phyloP scores from a whole-genome alignment of 37 sponge, comb jelly and placozoan species.

The Crambe crambe region DNA sequence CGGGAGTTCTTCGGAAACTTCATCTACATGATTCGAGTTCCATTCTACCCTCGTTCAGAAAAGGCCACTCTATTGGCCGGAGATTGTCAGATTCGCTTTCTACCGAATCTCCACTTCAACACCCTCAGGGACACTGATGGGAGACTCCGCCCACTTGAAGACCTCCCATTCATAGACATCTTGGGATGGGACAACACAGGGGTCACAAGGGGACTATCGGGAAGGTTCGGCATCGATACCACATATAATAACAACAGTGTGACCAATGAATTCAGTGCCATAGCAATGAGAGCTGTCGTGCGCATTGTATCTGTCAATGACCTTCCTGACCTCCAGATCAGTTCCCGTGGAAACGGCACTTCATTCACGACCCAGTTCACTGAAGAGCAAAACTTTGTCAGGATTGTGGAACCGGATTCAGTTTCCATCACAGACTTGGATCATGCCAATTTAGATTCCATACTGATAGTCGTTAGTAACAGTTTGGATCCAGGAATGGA shows the following conservation, averaged over 20 bases:
- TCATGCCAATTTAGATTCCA: constrained; percentile 59
- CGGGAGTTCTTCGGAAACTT: constrained; percentile 79
- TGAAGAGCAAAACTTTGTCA: constrained; percentile 66
- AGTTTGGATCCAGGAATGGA: constrained; percentile 57
- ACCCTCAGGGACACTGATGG: constrained; percentile 69
- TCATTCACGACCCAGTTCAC: constrained; percentile 38
- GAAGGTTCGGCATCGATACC: constrained; percentile 78
- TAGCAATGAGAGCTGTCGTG: constrained; percentile 29
- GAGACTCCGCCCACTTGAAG: constrained; percentile 42
- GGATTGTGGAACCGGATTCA: constrained; percentile 62
- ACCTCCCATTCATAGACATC: constrained; percentile 65
- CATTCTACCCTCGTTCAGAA: constrained; percentile 63
- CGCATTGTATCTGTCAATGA: constrained; percentile 75
- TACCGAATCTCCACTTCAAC: constrained; percentile 82
- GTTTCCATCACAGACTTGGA: constrained; percentile 70
- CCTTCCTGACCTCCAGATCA: constrained; percentile 49
- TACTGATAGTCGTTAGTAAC: constrained; percentile 46
- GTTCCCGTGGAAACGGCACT: constrained; percentile 34
- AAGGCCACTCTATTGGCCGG: constrained; percentile 79
- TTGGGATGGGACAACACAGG: constrained; percentile 92
- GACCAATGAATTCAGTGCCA: constrained; percentile 79
- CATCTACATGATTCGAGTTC: constrained; percentile 64
- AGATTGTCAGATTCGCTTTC: constrained; percentile 75
- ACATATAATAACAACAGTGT: constrained; percentile 79
- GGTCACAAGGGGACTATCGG: constrained; percentile 46